Conservation (phyloP, 1,140 invertebrate genomes). For the Heliconius melpomene region DNA sequence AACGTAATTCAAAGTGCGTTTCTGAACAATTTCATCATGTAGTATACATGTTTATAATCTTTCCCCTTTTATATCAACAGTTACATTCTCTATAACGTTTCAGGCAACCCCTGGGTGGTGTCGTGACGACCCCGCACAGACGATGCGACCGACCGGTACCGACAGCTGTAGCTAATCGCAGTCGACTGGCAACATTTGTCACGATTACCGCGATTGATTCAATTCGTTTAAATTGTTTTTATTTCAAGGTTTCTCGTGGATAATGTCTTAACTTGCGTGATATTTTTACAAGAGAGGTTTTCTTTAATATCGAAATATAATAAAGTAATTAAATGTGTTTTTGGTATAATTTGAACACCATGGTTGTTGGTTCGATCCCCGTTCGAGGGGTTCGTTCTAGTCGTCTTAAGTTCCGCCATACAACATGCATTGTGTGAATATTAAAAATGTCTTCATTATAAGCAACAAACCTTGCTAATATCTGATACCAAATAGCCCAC, state of each 20-base stretch:
- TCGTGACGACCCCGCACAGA: conserved; percentile 5
- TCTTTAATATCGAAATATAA: too few relatives aligned
- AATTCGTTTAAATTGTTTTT: not conserved
- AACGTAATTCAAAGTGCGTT: too few relatives aligned
- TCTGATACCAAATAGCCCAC: not conserved
- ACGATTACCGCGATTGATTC: not conserved
- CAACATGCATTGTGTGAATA: too few relatives aligned
- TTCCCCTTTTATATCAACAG: not conserved
- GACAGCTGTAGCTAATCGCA: conserved; percentile 17
- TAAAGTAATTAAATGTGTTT: too few relatives aligned
- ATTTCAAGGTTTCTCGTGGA: not conserved
- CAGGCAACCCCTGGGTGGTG: not conserved
- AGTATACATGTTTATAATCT: not conserved
- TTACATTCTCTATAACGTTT: not conserved
- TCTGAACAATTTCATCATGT: too few relatives aligned
- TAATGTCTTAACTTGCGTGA: too few relatives aligned
- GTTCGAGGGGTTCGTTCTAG: too few relatives aligned
- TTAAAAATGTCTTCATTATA: too few relatives aligned
- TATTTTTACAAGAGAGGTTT: too few relatives aligned
- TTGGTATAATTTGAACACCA: too few relatives aligned
- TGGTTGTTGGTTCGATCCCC: too few relatives aligned
- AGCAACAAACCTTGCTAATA: not conserved
- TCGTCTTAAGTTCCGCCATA: too few relatives aligned
- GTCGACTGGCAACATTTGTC: not conserved
- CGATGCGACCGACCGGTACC: not conserved